Base-by-base conservation (phyloP, 2,113 vertebrate genomes). In the Poecile atricapillus region DNA sequence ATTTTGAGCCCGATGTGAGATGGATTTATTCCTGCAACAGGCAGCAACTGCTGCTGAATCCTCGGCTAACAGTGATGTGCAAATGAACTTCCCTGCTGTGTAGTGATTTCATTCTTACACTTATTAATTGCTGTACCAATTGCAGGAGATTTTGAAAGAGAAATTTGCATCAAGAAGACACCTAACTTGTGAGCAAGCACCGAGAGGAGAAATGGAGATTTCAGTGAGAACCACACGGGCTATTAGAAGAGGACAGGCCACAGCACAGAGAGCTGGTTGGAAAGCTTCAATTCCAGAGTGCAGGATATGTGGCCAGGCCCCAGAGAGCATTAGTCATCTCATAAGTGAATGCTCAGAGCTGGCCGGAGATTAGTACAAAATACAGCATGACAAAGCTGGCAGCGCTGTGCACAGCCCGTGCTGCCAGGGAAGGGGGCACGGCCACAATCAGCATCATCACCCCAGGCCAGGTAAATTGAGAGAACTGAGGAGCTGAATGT, bases 231-330 rank as follows among this genome's bases (percentile, higher is more conserved):
- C 31, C 37, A 43, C 16, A 3, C 1, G 5, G 63, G 58, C 52
- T 79, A 1, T 87, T 71, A 71, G 93, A 78, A 87, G 83, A 53
- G 33, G 79, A 47, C 2, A 41, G 41, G 81, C 90, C 47, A 43
- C 12, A 37, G 82, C 62, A 22, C 11, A 35, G 74, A 69, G 4
- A 49, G 75, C 58, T 56, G 81, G 13, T 46, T 62, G 90, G 71
- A 88, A 68, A 77, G 75, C 27, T 47, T 27, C 25, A 12, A 24
- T 65, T 70, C 59, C 50, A 18, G 85, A 60, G 71, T 5, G 70
- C 94, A 83, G 96, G 95, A 93, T 92, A 85, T 59, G 94, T 67
- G 83, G 90, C 94, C 88, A 50, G 92, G 88, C 92, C 96, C 90
- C 55, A 77, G 88, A 77, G 94, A 94, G 63, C 5, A 83, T 95